These are phyloP conservation scores for Callocephalon fimbriatum DNA, from an alignment of 2,113 vertebrate species.

Conservation along the genomic window DNA sequence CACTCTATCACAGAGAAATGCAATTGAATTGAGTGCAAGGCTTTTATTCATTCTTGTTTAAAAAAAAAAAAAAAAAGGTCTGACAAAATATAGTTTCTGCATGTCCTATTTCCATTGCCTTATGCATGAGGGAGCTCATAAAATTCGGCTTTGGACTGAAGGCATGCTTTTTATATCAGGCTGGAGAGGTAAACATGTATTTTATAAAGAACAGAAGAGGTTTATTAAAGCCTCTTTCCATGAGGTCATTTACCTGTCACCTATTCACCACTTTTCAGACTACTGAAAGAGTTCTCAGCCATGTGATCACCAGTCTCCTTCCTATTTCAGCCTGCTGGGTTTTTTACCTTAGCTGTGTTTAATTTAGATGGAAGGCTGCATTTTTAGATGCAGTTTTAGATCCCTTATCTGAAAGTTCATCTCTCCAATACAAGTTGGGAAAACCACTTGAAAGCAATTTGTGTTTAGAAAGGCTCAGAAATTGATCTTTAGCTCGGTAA, in stretches of 20 bases:
- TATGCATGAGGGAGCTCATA: slow-evolving; percentile 60
- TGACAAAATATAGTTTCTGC: slow-evolving; percentile 23
- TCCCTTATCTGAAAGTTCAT: neutral
- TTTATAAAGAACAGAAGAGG: slow-evolving; percentile 32
- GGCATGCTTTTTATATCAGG: slow-evolving; percentile 33
- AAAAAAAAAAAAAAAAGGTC: neutral
- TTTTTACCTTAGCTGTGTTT: neutral
- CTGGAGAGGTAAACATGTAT: slow-evolving; percentile 45
- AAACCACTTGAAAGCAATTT: neutral
- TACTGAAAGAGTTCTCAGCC: neutral
- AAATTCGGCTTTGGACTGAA: neutral
- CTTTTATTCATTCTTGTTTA: slow-evolving; percentile 18
- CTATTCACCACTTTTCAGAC: neutral
- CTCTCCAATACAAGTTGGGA: neutral
- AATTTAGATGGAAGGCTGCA: neutral
- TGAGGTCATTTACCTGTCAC: slow-evolving; percentile 48
- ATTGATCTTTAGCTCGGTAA: neutral
- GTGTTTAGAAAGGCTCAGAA: neutral
- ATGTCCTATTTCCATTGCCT: slow-evolving; percentile 39
- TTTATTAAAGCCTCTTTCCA: slow-evolving; percentile 40
- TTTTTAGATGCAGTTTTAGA: neutral
- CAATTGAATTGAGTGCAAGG: slow-evolving; percentile 34
- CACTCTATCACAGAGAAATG: slow-evolving; percentile 19
- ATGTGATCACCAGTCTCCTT: neutral
- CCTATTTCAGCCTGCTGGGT: neutral